Evolutionary conservation across 2,113 vertebrate species (phyloP), one percentile per base, ranked within the genome.

Genomic region (Pristiophorus japonicus): DNA sequence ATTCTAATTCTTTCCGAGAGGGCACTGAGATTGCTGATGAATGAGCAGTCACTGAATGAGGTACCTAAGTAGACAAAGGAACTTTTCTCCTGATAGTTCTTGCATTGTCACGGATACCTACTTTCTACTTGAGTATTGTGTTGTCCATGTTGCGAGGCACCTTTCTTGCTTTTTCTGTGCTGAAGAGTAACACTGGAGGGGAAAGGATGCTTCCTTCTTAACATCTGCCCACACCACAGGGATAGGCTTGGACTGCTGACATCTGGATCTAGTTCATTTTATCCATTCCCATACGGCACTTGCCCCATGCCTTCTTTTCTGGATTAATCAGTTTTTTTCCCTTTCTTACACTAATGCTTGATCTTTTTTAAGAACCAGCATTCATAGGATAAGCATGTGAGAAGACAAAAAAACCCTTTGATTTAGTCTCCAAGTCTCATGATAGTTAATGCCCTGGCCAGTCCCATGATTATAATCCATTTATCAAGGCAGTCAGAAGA

Each of bases 391-490:
- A 45, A 94, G 63, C 92, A 47, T 42, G 42, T 67, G 92, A 27
- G 92, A 70, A 67, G 65, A 94, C 59, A 51, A 51, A 47, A 27
- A 92, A n/a, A 16, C n/a, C 51, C 87, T 92, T 92, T 92, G 62
- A 70, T 94, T 94, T 67, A 66, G 62, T 30, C 92, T 94, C 38
- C 63, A 67, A 70, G 65, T 94, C 92, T 30, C 92, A 24, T 47
- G 92, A 94, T 47, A 47, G 92, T 67, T 66, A 94, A 94, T 94
- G 65, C 20, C 42, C 38, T 67, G 65, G 27, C 42, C 65, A 67
- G 92, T 66, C 92, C 42, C 92, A 94, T 94, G 92, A 94, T 70
- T 94, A 27, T 94, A 94, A 67, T 94, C 92, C 62, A 67, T 67
- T 94, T 94, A 27, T 70, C 22, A 7, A 70, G 63, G 63, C 92